phyloP scores from a whole-genome alignment of 2,797 vertebrate species.

The Benthosema pterotum region DNA sequence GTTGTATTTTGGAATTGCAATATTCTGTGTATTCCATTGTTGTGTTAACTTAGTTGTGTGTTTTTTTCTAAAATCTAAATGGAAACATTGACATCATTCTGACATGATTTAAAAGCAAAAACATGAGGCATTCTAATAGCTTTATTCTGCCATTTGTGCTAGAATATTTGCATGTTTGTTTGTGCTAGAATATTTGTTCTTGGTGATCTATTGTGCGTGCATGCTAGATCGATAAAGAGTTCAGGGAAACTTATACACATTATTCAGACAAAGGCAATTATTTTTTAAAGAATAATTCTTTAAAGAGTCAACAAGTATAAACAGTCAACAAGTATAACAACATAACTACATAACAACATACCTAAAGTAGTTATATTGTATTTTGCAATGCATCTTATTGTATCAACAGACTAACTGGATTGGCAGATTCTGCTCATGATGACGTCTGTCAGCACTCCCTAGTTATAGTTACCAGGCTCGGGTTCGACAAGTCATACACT shows the following conservation, averaged over 20 bases:
- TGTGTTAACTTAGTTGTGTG: not conserved
- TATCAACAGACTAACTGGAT: slow-evolving; percentile 22
- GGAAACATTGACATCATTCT: no score
- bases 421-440: slow-evolving; percentile 59
- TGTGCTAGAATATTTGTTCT: no score
- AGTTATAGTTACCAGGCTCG: slow-evolving; percentile 83
- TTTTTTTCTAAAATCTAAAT: not conserved
- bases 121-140: not conserved
- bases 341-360: no score
- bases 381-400: not conserved
- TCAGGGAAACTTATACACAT: no score
- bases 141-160: not conserved
- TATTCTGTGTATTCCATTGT: not conserved
- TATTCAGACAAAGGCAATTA: no score
- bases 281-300: no score
- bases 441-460: slow-evolving; percentile 73
- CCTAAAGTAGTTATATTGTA: not conserved
- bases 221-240: no score
- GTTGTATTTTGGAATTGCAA: not conserved
- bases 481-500: slow-evolving; percentile 86
- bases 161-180: not conserved
- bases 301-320: no score
- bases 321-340: no score
- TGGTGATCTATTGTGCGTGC: no score
- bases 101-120: no score